Base-by-base conservation (phyloP, 2,888 invertebrate genomes). In the Diachrysia chrysitis region DNA sequence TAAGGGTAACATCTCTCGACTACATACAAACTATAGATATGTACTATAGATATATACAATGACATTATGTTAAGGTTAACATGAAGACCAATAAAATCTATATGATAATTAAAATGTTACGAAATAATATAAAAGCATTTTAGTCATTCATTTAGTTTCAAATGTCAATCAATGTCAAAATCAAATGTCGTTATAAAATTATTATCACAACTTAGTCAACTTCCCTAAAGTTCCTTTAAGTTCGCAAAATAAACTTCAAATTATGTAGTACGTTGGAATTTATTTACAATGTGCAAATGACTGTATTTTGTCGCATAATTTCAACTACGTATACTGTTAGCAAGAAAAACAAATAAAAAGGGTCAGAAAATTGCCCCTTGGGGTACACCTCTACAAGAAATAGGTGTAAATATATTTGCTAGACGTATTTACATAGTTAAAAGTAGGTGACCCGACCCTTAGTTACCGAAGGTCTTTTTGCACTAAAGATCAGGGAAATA, bases 341-440 rank as follows among this genome's bases (percentile, higher is more conserved):
- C 42, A 3, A 42, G n/a, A 16, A 25, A 32, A 32, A 32, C n/a
- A 42, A 42, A 42, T n/a, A 42, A n/a, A 48, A 19, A 19, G 48
- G n/a, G 48, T 48, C 48, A 48, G 19, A 19, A 19, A 17, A 48
- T 48, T 10, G 48, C 9, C 10, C 48, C 48, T 48, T 48, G 48
- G 19, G 19, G 48, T 48, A 48, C 19, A 48, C 48, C 48, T 10
- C 6, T 10, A 48, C n/a, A 48, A 19, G 6, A 48, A 48, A 19
- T 48, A 19, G 46, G 46, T 46, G 46, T 17, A 48, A 19, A 48
- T 48, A 19, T 48, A 48, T 48, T 42, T 42, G 16, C n/a, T 42
- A 42, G n/a, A n/a, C n/a, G 42, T 42, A 42, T 42, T 48, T 48
- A 48, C 19, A 48, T 48, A 48, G 48, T 48, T 10, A 19, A 10